Percentiles rank a stretch among this genome's conserved stretches.
These are phyloP conservation scores for Antheraea mylitta DNA, from an alignment of 1,140 invertebrate species.

Conservation along the genomic window DNA sequence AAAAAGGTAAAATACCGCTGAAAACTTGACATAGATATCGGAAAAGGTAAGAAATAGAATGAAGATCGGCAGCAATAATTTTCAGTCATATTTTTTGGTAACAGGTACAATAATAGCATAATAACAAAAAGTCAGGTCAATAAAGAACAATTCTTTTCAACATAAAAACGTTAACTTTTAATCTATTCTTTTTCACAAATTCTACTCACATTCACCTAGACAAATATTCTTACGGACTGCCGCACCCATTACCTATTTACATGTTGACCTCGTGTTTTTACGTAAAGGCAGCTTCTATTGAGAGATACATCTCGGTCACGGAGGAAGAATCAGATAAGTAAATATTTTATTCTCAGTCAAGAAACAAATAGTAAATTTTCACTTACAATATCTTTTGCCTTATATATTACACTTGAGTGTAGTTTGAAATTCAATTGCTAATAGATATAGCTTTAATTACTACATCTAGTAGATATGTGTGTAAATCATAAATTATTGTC, in stretches of 20 bases:
- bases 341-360: background rate
- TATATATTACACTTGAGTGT: background rate
- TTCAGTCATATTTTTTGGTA: too few species aligned
- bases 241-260: background rate
- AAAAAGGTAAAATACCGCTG: too few species aligned
- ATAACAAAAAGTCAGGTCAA: too few species aligned
- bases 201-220: background rate
- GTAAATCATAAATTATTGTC: too few species aligned
- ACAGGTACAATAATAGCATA: too few species aligned
- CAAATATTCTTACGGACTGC: background rate
- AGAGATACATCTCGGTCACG: background rate
- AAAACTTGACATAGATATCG: too few species aligned
- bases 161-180: too few species aligned
- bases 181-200: background rate
- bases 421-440: background rate
- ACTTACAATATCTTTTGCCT: background rate
- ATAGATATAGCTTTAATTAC: too few species aligned
- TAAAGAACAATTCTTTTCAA: too few species aligned
- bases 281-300: background rate
- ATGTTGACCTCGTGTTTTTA: constrained; percentile 1
- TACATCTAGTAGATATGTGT: too few species aligned
- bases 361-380: background rate
- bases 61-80: too few species aligned
- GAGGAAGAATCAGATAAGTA: background rate
- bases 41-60: too few species aligned